A percentile compares a stretch with the other conserved stretches of the same genome.
Evolutionary conservation across 2,113 vertebrate species (phyloP).

Genomic region (Zootoca vivipara): DNA sequence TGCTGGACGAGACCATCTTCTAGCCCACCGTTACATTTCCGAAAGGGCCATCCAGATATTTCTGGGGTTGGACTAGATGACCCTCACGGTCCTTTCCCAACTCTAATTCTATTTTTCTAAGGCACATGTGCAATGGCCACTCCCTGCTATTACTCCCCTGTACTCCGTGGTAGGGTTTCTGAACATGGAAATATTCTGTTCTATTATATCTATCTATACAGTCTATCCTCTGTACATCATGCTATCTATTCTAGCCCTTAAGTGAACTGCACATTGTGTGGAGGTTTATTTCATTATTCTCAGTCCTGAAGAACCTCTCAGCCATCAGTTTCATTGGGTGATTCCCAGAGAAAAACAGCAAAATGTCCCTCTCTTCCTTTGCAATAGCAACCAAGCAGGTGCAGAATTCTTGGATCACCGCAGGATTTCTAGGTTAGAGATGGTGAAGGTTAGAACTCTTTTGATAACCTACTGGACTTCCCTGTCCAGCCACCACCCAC

Average conservation of each 20-base stretch:
- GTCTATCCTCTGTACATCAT: background rate
- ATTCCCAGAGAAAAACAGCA: too few relatives aligned
- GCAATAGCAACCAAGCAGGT: background rate
- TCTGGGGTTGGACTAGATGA: background rate
- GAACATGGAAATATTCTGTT: background rate
- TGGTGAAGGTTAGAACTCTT: background rate
- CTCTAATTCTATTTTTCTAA: background rate
- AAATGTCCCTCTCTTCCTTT: background rate
- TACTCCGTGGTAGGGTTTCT: background rate
- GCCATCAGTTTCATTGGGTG: background rate
- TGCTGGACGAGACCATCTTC: background rate
- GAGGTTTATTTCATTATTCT: background rate
- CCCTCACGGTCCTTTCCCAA: too few relatives aligned
- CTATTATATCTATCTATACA: too few relatives aligned
- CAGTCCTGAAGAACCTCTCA: background rate
- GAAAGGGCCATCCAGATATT: background rate
- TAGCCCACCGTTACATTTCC: background rate
- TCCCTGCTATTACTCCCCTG: background rate
- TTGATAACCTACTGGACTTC: background rate
- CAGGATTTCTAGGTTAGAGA: background rate
- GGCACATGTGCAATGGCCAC: background rate
- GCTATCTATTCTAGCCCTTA: background rate
- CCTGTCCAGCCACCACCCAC: background rate
- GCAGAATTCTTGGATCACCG: background rate
- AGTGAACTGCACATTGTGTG: background rate